Percentiles rank a stretch among this genome's conserved stretches.
phyloP scores from a whole-genome alignment of 2,888 invertebrate genomes.

The Rutpela maculata region DNA sequence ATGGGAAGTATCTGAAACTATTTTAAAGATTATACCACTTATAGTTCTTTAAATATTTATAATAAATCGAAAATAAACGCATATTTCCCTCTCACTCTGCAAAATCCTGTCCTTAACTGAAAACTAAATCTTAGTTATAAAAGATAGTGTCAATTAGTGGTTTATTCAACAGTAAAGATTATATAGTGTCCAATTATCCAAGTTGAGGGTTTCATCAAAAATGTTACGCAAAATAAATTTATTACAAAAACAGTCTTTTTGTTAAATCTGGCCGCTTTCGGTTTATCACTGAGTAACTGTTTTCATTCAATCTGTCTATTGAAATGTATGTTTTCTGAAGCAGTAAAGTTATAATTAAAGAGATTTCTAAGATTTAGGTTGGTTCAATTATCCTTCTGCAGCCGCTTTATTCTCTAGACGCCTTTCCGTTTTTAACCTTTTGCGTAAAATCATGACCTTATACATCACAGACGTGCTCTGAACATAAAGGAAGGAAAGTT shows the following conservation, averaged over 20 bases:
- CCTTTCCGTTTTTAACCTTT: constrained; percentile 31
- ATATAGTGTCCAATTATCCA: too few relatives aligned
- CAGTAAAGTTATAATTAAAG: not conserved
- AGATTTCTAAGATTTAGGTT: not conserved
- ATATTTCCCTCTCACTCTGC: too few relatives aligned
- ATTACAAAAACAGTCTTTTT: not conserved
- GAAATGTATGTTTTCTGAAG: not conserved
- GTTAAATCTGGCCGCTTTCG: not conserved
- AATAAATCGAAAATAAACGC: too few relatives aligned
- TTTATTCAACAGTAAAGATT: too few relatives aligned
- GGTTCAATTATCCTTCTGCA: constrained; percentile 1
- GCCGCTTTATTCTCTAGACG: constrained; percentile 14
- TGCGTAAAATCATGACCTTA: constrained; percentile 30
- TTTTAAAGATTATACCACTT: too few relatives aligned
- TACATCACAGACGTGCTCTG: constrained; percentile 34
- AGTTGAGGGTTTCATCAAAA: too few relatives aligned
- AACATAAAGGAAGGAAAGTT: constrained; percentile 17
- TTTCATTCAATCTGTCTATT: not conserved
- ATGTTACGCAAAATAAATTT: not conserved
- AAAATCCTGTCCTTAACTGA: too few relatives aligned
- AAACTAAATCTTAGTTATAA: too few relatives aligned
- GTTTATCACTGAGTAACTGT: not conserved
- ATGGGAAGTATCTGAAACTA: too few relatives aligned
- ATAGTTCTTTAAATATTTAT: too few relatives aligned
- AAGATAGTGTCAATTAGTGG: too few relatives aligned